Evolutionary conservation across 2,888 invertebrate species (phyloP).

Genomic region (Camponotus fellah): DNA sequence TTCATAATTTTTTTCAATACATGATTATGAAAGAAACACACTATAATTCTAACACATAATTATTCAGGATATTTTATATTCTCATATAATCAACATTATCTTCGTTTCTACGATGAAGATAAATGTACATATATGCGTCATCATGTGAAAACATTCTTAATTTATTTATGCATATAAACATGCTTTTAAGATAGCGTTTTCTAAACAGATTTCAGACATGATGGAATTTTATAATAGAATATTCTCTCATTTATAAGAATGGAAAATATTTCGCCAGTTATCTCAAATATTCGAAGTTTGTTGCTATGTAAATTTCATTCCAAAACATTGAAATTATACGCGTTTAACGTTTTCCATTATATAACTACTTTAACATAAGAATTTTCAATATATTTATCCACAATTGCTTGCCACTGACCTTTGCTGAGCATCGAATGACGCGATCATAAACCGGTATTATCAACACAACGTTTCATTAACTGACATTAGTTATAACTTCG

Average conservation of each 20-base stretch:
- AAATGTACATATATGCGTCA: not conserved
- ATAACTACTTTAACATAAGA: not conserved
- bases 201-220: not conserved
- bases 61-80: slow-evolving; percentile 5
- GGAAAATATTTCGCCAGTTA: not conserved
- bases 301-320: not conserved
- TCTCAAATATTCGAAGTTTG: not conserved
- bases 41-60: slow-evolving; percentile 25
- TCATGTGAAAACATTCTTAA: not conserved
- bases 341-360: not conserved
- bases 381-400: not conserved
- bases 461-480: not conserved
- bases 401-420: slow-evolving; percentile 56
- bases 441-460: slow-evolving; percentile 26
- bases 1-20: not conserved
- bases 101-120: slow-evolving; percentile 31
- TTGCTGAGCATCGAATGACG: not conserved
- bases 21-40: not conserved
- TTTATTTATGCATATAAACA: not conserved
- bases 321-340: not conserved
- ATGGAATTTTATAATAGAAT: not conserved
- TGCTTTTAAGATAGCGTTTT: not conserved
- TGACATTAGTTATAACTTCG: not conserved
- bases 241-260: not conserved
- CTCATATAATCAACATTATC: not conserved